These are phyloP conservation scores for Sarcophaga rosellei DNA, from an alignment of 2,888 invertebrate species.

Conservation along the genomic window DNA sequence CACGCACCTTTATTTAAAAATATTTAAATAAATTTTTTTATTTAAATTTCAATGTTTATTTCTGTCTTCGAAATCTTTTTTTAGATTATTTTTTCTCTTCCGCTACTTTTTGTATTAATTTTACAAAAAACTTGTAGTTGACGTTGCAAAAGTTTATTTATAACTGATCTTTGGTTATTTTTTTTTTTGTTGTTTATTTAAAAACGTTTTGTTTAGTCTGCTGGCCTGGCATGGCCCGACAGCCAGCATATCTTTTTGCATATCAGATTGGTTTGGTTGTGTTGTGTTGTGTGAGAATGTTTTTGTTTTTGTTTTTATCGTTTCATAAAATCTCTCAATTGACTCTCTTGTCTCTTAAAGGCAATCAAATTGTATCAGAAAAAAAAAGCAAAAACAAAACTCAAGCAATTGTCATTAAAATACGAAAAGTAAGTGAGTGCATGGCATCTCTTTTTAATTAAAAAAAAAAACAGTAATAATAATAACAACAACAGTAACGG, in stretches of 20 bases:
- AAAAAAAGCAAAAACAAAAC: neutral
- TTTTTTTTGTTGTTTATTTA: slow-evolving; percentile 33
- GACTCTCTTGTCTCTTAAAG: slow-evolving; percentile 19
- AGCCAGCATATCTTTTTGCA: slow-evolving; percentile 24
- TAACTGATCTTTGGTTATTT: slow-evolving; percentile 59
- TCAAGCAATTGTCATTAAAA: neutral
- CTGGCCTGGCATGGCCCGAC: too few species aligned
- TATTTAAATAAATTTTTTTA: too few species aligned
- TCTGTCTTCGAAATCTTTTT: slow-evolving; percentile 17
- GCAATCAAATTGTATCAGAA: neutral
- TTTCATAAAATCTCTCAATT: neutral
- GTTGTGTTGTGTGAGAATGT: neutral
- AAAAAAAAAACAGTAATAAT: neutral
- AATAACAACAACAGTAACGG: neutral
- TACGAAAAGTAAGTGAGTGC: too few species aligned
- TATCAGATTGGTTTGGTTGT: neutral
- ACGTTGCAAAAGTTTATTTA: slow-evolving; percentile 63
- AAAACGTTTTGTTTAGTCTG: slow-evolving; percentile 12
- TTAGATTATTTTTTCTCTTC: slow-evolving; percentile 1
- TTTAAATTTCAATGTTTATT: slow-evolving; percentile 1
- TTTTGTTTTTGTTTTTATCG: slow-evolving; percentile 23
- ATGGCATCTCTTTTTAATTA: neutral
- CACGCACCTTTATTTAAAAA: neutral
- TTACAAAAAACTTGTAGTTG: slow-evolving; percentile 23
- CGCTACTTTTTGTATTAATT: neutral